Evolutionary conservation across 1,140 invertebrate genomes (phyloP).

Genomic region (Drosophila arawakana): DNA sequence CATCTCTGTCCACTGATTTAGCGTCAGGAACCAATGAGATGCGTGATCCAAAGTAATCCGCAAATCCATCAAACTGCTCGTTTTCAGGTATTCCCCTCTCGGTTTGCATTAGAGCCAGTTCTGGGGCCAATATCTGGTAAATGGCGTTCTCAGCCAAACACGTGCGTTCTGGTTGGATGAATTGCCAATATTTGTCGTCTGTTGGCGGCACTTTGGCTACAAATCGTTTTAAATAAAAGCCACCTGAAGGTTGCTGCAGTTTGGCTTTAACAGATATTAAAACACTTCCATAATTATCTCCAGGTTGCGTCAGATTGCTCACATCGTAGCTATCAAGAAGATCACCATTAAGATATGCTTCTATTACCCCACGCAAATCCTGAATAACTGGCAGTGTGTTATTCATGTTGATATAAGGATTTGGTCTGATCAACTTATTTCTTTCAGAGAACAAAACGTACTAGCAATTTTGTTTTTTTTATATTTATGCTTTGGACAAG

Average conservation of each 20-base stretch:
- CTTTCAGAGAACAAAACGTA: neutral
- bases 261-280: conserved; percentile 84
- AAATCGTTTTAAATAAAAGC: conserved; percentile 64
- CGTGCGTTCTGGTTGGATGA: conserved; percentile 86
- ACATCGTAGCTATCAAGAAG: conserved; percentile 41
- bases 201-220: conserved; percentile 87
- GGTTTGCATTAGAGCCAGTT: conserved; percentile 84
- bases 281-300: conserved; percentile 87
- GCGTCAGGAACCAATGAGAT: conserved; percentile 83
- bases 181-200: conserved; percentile 85
- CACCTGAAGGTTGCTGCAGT: conserved; percentile 14
- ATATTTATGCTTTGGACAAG: neutral
- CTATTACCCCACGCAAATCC: conserved; percentile 50
- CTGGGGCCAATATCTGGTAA: conserved; percentile 85
- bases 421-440: neutral
- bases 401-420: conserved; percentile 38
- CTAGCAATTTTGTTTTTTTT: neutral
- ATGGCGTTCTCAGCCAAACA: conserved; percentile 86
- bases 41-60: conserved; percentile 86
- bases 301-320: conserved; percentile 84
- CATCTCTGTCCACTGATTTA: conserved; percentile 85
- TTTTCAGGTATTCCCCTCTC: conserved; percentile 83
- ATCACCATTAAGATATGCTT: conserved; percentile 49
- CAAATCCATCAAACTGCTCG: conserved; percentile 84
- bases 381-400: conserved; percentile 51